Percentiles rank a stretch among this genome's conserved stretches.
phyloP scores from a whole-genome alignment of 2,113 vertebrate genomes.

The Lutjanus erythropterus region DNA sequence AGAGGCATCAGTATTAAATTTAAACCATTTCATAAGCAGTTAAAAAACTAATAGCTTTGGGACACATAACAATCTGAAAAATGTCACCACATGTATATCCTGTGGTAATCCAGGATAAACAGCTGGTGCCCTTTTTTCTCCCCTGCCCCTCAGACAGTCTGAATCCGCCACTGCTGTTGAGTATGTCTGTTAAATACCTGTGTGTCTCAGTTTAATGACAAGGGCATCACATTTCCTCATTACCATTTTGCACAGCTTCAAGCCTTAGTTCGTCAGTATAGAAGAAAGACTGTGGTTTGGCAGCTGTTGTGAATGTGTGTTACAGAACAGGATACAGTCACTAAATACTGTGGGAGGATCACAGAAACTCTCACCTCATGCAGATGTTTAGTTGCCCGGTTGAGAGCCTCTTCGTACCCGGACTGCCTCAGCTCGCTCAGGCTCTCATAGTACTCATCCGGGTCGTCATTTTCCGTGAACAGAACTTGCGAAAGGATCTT shows the following conservation, averaged over 20 bases:
- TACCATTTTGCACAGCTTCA: neutral
- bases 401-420: constrained; percentile 93
- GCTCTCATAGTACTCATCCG: constrained; percentile 97
- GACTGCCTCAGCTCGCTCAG: constrained; percentile 95
- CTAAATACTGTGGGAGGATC: neutral
- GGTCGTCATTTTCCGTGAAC: constrained; percentile 94
- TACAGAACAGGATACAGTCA: neutral
- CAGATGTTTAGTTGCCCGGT: constrained; percentile 88
- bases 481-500: constrained; percentile 96
- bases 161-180: too few species aligned
- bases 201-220: neutral
- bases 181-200: neutral
- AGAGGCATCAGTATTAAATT: too few species aligned
- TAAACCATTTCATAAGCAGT: too few species aligned
- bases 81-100: too few species aligned
- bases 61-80: too few species aligned
- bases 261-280: neutral
- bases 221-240: neutral
- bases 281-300: neutral
- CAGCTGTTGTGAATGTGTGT: neutral
- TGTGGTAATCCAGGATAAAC: too few species aligned
- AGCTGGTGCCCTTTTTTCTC: too few species aligned
- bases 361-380: constrained; percentile 90
- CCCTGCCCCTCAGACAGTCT: too few species aligned
- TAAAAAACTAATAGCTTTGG: too few species aligned